Base-by-base conservation (phyloP, 2,888 invertebrate genomes). In the Calameuta filiformis region DNA sequence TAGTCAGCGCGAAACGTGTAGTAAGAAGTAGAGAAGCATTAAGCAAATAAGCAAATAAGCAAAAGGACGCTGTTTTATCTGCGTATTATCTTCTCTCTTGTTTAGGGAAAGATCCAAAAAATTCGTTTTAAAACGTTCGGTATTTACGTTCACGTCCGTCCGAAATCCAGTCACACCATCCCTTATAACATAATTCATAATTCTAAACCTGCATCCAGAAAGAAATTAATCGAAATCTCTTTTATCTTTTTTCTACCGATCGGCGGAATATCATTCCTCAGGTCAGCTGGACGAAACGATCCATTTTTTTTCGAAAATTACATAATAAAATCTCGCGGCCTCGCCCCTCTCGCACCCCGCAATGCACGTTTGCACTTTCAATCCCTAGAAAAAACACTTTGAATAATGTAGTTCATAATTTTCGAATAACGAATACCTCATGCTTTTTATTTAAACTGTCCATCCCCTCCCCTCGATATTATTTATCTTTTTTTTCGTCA, bases 1-100 rank as follows among this genome's bases (percentile, higher is more conserved):
- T 73, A 73, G 74, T 73, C 74, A 73, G 35, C 35, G 23, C 71
- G 71, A 71, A 34, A 71, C 31, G 31, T 33, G 30, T 56, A 56
- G 40, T 23, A 56, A 56, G 40, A 56, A 56, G 40, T 56, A 56
- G 23, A 56, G 15, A 56, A 9, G 40, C 23, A 56, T 23, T 23
- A 56, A 56, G 40, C 23, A 56, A 56, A 23, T 56, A 56, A 56
- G 23, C 23, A 56, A 33, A 33, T 33, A 33, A 33, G 33, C 33
- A 33, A 33, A 56, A 15, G 23, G 23, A 56, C 40, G 40, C 23
- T 2, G 23, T 56, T 56, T 56, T 23, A 9, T 23, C 23, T 35
- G 35, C 35, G 35, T 35, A 35, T 35, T 35, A 11, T 35, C 35
- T 35, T 35, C 35, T 35, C 35, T 56, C 23, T 56, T 23, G 40